Base-by-base conservation (phyloP, 2,113 vertebrate species). In the Columbina picui region DNA sequence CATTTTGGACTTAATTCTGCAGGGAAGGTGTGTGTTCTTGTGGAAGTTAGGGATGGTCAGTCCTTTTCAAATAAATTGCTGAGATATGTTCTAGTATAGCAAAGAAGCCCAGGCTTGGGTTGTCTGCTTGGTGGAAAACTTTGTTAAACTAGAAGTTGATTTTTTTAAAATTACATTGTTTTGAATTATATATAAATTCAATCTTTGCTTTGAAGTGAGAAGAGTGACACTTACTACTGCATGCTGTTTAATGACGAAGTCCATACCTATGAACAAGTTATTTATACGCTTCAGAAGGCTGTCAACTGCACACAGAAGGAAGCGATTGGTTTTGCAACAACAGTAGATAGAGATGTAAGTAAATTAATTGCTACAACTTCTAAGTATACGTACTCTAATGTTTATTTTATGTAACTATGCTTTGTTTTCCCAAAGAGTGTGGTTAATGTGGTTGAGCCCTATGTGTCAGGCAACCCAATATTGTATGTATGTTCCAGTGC, bases 231-330 rank as follows among this genome's bases (percentile, higher is more conserved):
- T 38, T 99, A 99, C 95, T 99, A 99, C 95, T 99, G 99, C 97
- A 99, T 99, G 99, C 96, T 99, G 95, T 99, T 99, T 90, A 99
- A 99, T 89, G 99, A 99, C 94, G 99, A 99, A 94, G 99, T 99
- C 68, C 99, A 99, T 95, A 99, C 99, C 6, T 99, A 99, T 38
- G 99, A 99, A 36, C 99, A 99, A 97, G 99, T 99, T 75, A 99
- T 99, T 97, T 99, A 99, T 96, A 99, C 99, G 6, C 98, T 99
- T 93, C 99, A 99, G 97, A 99, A 99, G 96, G 99, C 99, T 25
- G 99, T 99, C 55, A 99, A 97, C 98, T 99, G 99, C 97, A 99
- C 98, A 8, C 99, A 99, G 94, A 99, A 99, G 67, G 99, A 99
- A 93, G 99, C 99, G 2, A 98, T 99, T 96, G 98, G 99, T 95